Evolutionary conservation across 2,888 invertebrate genomes (phyloP), one percentile per base, ranked within the genome.

Genomic region (Osmoderma eremita): DNA sequence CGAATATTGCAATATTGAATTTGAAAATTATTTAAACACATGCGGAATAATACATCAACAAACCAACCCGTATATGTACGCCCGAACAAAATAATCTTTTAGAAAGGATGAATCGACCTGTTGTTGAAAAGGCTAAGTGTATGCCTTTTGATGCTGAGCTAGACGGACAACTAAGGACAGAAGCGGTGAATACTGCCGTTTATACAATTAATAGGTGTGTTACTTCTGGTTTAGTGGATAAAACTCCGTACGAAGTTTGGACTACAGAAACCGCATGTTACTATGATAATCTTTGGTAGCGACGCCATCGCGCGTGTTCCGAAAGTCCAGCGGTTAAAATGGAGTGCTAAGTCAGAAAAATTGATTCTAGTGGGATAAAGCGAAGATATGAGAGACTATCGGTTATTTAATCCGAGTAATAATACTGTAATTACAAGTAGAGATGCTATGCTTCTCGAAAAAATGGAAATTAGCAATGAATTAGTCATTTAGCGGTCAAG

Each of bases 61-160:
- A 1, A 45, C 61, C 1, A 22, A 17, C 22, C n/a, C n/a, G n/a
- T n/a, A n/a, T 45, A 3, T 61, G 45, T 12, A 61, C 20, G 2
- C 30, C 30, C 1, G 24, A 61, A 22, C 61, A 61, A 22, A 42
- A 42, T 17, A 45, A 24, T 20, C 2, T 39, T 3, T 13, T 22
- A 4, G 36, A 61, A 13, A 6, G 24, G 4, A 8, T 13, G 22
- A 61, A 61, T 20, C 42, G 45, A 10, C 42, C 45, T 6, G 30
- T 61, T 4, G 15, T 61, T 2, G 24, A 61, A 42, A 41, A 20
- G 24, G 38, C 38, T 15, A 45, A 45, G 17, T 76, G 75, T 63
- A 48, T 77, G 48, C 53, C 77, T 17, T 73, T 74, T 70, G 73
- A 75, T 54, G 71, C 75, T 12, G 54, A 72, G 12, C 48, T 76